Evolutionary conservation across 2,113 vertebrate species (phyloP).

Genomic region (Clarias macrocephalus): DNA sequence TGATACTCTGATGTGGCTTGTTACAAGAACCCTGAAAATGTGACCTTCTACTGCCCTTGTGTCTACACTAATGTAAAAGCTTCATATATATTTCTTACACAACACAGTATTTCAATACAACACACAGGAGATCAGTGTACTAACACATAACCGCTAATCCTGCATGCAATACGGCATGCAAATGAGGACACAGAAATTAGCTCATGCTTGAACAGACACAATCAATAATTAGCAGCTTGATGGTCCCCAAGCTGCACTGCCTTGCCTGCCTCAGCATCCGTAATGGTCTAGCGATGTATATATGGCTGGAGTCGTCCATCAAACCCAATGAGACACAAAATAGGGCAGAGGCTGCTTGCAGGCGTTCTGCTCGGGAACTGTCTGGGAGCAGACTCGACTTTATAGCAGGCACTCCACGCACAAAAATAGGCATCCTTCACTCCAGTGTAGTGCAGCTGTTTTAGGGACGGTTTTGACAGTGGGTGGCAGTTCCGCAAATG

Average conservation of each 20-base stretch:
- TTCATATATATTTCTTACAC: conserved; percentile 29
- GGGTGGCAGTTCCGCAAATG: conserved; percentile 16
- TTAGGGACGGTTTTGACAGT: conserved; percentile 8
- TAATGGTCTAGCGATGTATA: conserved; percentile 21
- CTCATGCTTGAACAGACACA: conserved; percentile 47
- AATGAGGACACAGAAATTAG: conserved; percentile 49
- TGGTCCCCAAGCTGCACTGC: conserved; percentile 35
- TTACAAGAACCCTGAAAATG: background rate
- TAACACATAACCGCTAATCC: conserved; percentile 36
- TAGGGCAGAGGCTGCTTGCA: conserved; percentile 18
- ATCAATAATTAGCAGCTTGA: conserved; percentile 53
- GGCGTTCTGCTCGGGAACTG: background rate
- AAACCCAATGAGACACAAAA: conserved; percentile 47
- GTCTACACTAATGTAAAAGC: conserved; percentile 34
- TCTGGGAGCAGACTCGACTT: background rate
- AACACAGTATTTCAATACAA: too few relatives aligned
- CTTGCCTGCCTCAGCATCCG: conserved; percentile 11
- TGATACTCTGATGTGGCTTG: background rate
- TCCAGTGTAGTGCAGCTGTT: conserved; percentile 36
- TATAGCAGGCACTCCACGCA: background rate
- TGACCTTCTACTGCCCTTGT: background rate
- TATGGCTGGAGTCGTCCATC: conserved; percentile 37
- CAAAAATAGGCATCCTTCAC: conserved; percentile 43
- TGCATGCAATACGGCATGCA: conserved; percentile 36
- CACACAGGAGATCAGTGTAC: conserved; percentile 26